These are phyloP conservation scores for Sula dactylatra DNA, from an alignment of 2,113 vertebrate species.

Conservation along the genomic window DNA sequence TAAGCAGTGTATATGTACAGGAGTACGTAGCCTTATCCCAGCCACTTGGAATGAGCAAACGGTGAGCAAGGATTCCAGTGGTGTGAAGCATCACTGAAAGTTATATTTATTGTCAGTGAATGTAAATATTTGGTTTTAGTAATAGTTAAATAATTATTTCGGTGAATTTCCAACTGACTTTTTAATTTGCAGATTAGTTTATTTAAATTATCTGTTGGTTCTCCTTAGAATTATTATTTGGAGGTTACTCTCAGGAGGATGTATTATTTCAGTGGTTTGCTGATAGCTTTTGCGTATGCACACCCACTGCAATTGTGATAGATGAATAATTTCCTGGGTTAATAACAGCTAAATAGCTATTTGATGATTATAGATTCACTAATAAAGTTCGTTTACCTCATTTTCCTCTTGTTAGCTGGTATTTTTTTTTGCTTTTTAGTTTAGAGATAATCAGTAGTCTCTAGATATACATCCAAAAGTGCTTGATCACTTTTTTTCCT, in stretches of 20 bases:
- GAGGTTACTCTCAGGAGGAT: background rate
- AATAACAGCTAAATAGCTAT: background rate
- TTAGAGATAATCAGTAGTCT: background rate
- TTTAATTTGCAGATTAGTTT: background rate
- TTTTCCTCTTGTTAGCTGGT: background rate
- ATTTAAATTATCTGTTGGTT: background rate
- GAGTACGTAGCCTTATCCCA: background rate
- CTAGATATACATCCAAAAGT: background rate
- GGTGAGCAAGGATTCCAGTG: background rate
- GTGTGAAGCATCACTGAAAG: background rate
- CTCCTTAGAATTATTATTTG: background rate
- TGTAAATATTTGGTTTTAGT: background rate
- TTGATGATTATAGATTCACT: background rate
- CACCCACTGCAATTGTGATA: background rate
- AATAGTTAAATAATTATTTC: background rate
- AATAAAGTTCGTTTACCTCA: background rate
- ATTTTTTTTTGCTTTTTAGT: background rate
- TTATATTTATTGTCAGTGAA: background rate
- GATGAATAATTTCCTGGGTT: background rate
- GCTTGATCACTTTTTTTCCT: background rate
- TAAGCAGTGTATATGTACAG: background rate
- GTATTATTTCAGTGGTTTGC: background rate
- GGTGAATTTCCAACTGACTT: background rate
- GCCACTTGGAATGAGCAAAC: background rate
- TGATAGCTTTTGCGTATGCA: background rate